Evolutionary conservation across 2,113 vertebrate species (phyloP).

Genomic region (Nibea albiflora): DNA sequence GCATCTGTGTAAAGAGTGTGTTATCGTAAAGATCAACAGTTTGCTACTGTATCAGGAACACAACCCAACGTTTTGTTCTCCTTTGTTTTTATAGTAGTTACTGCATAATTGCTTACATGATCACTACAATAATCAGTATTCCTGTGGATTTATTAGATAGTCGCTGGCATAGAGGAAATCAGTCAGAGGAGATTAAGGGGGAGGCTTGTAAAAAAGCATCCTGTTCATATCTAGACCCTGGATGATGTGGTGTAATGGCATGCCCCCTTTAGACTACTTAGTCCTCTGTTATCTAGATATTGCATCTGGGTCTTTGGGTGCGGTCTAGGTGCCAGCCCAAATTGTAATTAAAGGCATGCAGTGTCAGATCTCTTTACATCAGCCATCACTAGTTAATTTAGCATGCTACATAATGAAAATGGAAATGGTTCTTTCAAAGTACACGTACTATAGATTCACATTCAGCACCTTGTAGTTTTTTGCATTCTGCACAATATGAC

Average conservation of each 20-base stretch:
- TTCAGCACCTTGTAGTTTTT: not conserved
- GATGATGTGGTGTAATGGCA: conserved; percentile 13
- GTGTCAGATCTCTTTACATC: conserved; percentile 37
- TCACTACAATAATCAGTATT: not conserved
- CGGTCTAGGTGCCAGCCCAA: conserved; percentile 28
- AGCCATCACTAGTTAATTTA: conserved; percentile 22
- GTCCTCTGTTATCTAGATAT: conserved; percentile 34
- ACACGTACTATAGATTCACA: not conserved
- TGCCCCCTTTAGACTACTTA: conserved; percentile 38
- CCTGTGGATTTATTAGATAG: conserved; percentile 12
- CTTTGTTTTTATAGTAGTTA: conserved; percentile 40
- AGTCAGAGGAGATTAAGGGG: conserved; percentile 19
- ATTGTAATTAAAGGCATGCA: conserved; percentile 43
- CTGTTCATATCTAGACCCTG: conserved; percentile 28
- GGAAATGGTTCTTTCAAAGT: not conserved
- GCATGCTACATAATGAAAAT: conserved; percentile 10
- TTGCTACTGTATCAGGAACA: conserved; percentile 38
- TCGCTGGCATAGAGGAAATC: conserved; percentile 29
- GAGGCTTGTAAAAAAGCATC: conserved; percentile 20
- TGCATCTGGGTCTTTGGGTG: conserved; percentile 42
- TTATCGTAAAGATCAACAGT: conserved; percentile 57
- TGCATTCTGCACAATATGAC: not conserved
- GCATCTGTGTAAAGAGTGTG: conserved; percentile 52
- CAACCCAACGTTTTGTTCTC: conserved; percentile 30
- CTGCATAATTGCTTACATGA: conserved; percentile 56